Evolutionary conservation across 1,140 invertebrate species (phyloP), one percentile per base, ranked within the genome.

Genomic region (Theocolax elegans): DNA sequence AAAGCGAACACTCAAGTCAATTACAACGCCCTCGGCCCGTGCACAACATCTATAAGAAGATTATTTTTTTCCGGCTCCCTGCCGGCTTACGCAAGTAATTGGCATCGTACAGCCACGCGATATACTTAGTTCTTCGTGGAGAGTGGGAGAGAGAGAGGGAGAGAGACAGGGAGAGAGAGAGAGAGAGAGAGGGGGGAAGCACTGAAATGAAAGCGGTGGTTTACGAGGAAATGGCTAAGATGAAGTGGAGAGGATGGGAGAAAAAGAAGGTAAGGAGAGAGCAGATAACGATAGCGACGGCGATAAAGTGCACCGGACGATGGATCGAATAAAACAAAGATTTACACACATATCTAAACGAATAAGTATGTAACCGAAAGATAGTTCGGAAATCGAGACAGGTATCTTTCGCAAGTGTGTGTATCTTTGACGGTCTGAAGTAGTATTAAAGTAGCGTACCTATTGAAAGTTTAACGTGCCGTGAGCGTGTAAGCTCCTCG

Each of bases 381-480:
- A n/a, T n/a, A n/a, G n/a, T n/a, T n/a, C n/a, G n/a, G n/a, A n/a
- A n/a, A n/a, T n/a, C n/a, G n/a, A n/a, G n/a, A n/a, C n/a, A n/a
- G n/a, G n/a, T n/a, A n/a, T n/a, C n/a, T n/a, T n/a, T n/a, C n/a
- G n/a, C n/a, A 23, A 13, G 13, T 21, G 17, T 27, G 29, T 9
- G 48, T 4, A 35, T 69, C 66, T 76, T 73, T 44, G 51, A 12
- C 40, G 12, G 48, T 13, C n/a, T 63, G 44, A 71, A 68, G 74
- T 73, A 59, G 67, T 70, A 72, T 74, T 76, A 78, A 77, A 76
- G 71, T 76, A 74, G 65, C 72, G 60, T 31, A 72, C 59, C 72
- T 72, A 78, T 77, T 77, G 76, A 78, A 78, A 76, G 71, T 78
- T 78, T 77, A 77, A 77, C 74, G 74, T 75, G 69, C 70, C 74